Evolutionary conservation across 2,113 vertebrate genomes (phyloP), one percentile per base, ranked within the genome.

Genomic region (Brienomyrus brachyistius): DNA sequence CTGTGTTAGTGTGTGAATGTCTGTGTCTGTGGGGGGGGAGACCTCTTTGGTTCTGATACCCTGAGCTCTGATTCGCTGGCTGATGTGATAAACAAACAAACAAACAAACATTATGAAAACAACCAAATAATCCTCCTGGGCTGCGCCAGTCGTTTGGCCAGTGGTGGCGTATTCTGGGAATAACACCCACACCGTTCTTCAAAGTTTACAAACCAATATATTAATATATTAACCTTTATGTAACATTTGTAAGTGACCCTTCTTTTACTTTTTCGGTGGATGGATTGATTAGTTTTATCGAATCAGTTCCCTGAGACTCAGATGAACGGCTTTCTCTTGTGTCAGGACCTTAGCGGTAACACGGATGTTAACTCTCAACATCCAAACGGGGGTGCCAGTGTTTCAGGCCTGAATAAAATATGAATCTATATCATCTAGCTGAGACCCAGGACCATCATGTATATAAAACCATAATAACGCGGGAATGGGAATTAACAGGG

Each of bases 141-240:
- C 43, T 80, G 7, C 0, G 2, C 31, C 31, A 40, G 70, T 74
- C 3, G 9, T 77, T 77, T 40, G 4, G 74, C 31, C 15, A 43
- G 13, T 80, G 35, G 31, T 43, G 43, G 17, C 15, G 40, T 40
- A 80, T 80, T 43, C 74, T 17, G 17, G 40, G 70, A 40, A 77
- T 40, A 4, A 43, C 13, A 52, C 23, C 48, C 4, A 51, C 84
- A 8, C 45, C 35, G 5, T 19, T 54, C 19, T 62, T 19, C 56
- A 52, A 83, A 84, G 88, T 89, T 47, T 56, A 31, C 31, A 66
- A 17, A 66, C n/a, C 21, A n/a, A 86, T 84, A 84, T 89, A 89
- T 59, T 83, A 54, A 85, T 83, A 56, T 59, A 89, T 85, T 89
- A 89, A 89, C 88, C 88, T 84, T 83, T 85, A 17, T 52, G 27